Base-by-base conservation (phyloP, 2,113 vertebrate genomes). In the Corythoichthys intestinalis region DNA sequence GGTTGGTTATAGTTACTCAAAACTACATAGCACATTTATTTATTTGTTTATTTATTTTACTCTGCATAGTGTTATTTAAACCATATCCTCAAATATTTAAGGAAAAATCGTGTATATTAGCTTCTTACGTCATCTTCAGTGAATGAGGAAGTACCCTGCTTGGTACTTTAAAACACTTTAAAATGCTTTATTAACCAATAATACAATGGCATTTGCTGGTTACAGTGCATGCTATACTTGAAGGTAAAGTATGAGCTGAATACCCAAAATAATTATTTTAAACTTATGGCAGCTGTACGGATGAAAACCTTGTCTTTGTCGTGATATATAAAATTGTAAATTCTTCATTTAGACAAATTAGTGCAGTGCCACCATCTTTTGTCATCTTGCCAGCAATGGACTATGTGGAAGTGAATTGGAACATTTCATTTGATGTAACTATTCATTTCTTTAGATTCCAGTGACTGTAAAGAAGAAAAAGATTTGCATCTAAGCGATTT, bases 401-500 rank as follows among this genome's bases (percentile, higher is more conserved):
- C 35, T 37, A 58, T 15, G 56, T 7, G 35, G 34, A 58, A 58
- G 13, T 58, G 11, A 34, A 34, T 58, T 37, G 20, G 28, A 9
- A 12, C 35, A 4, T 44, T 44, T 44, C 37, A 62, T 62, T 46
- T 62, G 17, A n/a, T 62, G 14, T 2, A 9, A 20, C 34, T 8
- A 49, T 17, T 12, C 0, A 0, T 67, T 63, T 52, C n/a, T 41
- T 73, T 82, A 97, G 97, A 95, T 48, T 78, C 86, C 38, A 92
- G 87, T 80, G 90, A 89, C 38, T 91, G 90, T 78, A 94, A 90
- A 67, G 94, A 95, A 49, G 92, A 93, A 67, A 94, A 90, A 74
- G 94, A 94, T 49, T 80, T 96, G 58, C 85, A 75, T 47, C 89
- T 96, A 74, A 95, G 94, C 79, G 95, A 99, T 70, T 81, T 96